These are phyloP conservation scores for Eulithis testata DNA, from an alignment of 2,888 invertebrate species.

Conservation along the genomic window DNA sequence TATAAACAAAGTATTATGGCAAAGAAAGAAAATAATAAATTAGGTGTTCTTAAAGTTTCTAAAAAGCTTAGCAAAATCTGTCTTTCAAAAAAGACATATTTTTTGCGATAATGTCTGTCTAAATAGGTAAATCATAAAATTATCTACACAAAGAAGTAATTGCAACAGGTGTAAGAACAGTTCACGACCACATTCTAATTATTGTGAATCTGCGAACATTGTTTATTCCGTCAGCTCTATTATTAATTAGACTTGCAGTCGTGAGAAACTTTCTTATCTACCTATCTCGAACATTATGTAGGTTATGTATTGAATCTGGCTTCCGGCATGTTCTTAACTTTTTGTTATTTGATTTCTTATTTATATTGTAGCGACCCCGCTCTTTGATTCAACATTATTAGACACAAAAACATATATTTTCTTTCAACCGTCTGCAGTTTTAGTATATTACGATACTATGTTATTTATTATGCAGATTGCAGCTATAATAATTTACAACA, in stretches of 20 bases:
- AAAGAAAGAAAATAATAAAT: too few species aligned
- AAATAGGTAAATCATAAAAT: constrained; percentile 4
- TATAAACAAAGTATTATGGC: too few species aligned
- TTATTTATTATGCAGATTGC: too few species aligned
- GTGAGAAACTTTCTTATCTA: constrained; percentile 43
- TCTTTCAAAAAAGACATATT: background rate
- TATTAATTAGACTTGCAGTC: constrained; percentile 30
- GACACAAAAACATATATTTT: too few species aligned
- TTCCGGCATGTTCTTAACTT: constrained; percentile 1
- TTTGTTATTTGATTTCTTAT: background rate
- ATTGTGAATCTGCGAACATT: constrained; percentile 29
- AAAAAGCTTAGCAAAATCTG: too few species aligned
- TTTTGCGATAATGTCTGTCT: constrained; percentile 15
- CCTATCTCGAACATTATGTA: constrained; percentile 12
- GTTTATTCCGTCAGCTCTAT: constrained; percentile 32
- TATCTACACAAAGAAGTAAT: constrained; percentile 9
- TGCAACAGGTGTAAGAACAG: constrained; percentile 29
- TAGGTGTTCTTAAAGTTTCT: too few species aligned
- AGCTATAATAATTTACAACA: too few species aligned
- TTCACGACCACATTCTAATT: constrained; percentile 21
- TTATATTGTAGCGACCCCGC: background rate
- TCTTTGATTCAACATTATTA: too few species aligned
- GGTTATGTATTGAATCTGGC: constrained; percentile 21
- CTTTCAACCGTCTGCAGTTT: too few species aligned
- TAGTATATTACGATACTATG: too few species aligned